Evolutionary conservation across 2,888 invertebrate genomes (phyloP).

Genomic region (Calameuta idolon): DNA sequence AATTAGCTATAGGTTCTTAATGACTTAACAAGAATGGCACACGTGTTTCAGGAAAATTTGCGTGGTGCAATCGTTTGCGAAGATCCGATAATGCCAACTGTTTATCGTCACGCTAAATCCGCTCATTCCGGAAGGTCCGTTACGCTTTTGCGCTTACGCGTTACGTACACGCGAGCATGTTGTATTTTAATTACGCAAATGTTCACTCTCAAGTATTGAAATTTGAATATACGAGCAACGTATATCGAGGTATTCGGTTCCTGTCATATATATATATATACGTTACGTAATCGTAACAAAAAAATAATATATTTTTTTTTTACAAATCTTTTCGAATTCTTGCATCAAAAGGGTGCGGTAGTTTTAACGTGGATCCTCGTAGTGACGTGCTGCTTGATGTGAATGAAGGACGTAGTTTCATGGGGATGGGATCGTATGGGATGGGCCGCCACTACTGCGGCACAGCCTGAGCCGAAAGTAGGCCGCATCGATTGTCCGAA

Average conservation of each 20-base stretch:
- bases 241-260: too few relatives aligned
- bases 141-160: not conserved
- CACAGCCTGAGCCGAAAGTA: slow-evolving; percentile 9
- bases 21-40: not conserved
- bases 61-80: not conserved
- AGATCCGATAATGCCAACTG: not conserved
- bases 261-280: too few relatives aligned
- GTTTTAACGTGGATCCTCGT: not conserved
- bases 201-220: too few relatives aligned
- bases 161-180: not conserved
- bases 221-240: too few relatives aligned
- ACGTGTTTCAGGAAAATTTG: not conserved
- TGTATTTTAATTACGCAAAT: not conserved
- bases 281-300: not conserved
- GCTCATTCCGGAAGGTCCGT: not conserved
- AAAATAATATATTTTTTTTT: too few relatives aligned
- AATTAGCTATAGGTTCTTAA: not conserved
- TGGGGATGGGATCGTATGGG: slow-evolving; percentile 1
- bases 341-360: not conserved
- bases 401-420: not conserved
- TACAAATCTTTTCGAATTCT: not conserved
- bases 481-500: slow-evolving; percentile 24
- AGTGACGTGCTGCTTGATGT: not conserved
- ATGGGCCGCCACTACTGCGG: slow-evolving; percentile 5
- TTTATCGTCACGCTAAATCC: not conserved